These are phyloP conservation scores for Polyodon spathula DNA, from an alignment of 2,113 vertebrate species.

Conservation along the genomic window DNA sequence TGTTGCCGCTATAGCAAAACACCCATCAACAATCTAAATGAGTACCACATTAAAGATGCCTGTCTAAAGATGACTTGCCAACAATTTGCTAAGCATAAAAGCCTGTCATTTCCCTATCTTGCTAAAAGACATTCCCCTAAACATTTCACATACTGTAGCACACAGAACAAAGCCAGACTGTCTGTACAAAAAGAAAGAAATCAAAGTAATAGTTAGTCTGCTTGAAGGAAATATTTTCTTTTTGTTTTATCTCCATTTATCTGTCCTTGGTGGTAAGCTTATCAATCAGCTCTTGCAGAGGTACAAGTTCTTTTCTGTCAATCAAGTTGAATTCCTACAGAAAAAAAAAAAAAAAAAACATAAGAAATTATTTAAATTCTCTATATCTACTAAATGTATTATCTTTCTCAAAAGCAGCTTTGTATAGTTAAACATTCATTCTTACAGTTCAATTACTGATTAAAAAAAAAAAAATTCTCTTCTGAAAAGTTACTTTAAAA, in stretches of 20 bases:
- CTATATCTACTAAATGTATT: no score
- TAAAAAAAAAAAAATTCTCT: no score
- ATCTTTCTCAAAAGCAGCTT: no score
- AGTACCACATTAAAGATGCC: not conserved
- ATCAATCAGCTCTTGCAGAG: slow-evolving; percentile 79
- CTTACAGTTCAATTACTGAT: no score
- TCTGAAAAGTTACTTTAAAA: no score
- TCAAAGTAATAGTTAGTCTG: slow-evolving; percentile 23
- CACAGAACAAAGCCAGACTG: slow-evolving; percentile 48
- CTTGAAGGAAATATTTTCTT: not conserved
- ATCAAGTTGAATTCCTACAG: slow-evolving; percentile 78
- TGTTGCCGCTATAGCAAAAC: not conserved
- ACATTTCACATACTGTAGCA: slow-evolving; percentile 25
- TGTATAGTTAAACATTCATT: no score
- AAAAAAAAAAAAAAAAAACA: slow-evolving; percentile 19
- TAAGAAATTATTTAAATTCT: not conserved
- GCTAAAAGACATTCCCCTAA: slow-evolving; percentile 7
- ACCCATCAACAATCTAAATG: not conserved
- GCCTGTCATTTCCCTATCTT: not conserved
- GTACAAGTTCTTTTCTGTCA: slow-evolving; percentile 75
- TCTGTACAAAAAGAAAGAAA: slow-evolving; percentile 35
- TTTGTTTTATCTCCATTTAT: slow-evolving; percentile 57
- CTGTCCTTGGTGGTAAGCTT: slow-evolving; percentile 82
- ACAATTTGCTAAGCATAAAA: slow-evolving; percentile 2
- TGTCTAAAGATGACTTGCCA: slow-evolving; percentile 3